Conservation (phyloP, 1,140 invertebrate species). For the Drosophila ogumai region DNA sequence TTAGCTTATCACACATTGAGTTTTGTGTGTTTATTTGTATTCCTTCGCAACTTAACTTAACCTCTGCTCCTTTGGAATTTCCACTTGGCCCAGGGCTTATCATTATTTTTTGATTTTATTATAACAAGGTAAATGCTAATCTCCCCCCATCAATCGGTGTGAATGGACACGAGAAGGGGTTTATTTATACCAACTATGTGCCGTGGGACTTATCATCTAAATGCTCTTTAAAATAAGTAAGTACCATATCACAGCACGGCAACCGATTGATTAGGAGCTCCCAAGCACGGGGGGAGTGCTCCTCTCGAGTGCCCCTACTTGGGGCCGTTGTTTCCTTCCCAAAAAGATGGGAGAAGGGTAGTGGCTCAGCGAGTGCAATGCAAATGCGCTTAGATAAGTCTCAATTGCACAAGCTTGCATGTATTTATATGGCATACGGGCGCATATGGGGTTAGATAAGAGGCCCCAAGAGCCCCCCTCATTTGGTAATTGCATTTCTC, state of each 20-base stretch:
- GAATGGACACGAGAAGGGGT: not conserved
- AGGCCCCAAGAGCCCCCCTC: slow-evolving; percentile 33
- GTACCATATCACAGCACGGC: slow-evolving; percentile 28
- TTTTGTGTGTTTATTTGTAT: slow-evolving; percentile 5
- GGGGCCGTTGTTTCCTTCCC: not conserved
- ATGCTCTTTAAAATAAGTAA: slow-evolving; percentile 10
- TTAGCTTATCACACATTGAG: not conserved
- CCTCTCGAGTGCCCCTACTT: slow-evolving; percentile 18
- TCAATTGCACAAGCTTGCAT: slow-evolving; percentile 50
- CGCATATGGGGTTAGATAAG: slow-evolving; percentile 34
- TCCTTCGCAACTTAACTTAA: not conserved
- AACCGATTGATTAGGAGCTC: slow-evolving; percentile 15
- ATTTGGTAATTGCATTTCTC: slow-evolving; percentile 38
- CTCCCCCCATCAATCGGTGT: slow-evolving; percentile 11
- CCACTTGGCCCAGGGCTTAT: slow-evolving; percentile 4
- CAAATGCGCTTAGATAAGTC: slow-evolving; percentile 57
- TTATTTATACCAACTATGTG: slow-evolving; percentile 23
- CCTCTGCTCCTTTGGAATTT: slow-evolving; percentile 4
- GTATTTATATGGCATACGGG: not conserved
- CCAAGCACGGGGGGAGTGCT: not conserved
- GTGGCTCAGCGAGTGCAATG: slow-evolving; percentile 15
- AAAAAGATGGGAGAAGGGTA: not conserved
- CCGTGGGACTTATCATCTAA: not conserved
- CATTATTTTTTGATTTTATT: slow-evolving; percentile 13
- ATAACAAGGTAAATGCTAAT: slow-evolving; percentile 12